These are phyloP conservation scores for Platyura marginata DNA, from an alignment of 1,140 invertebrate species.

Conservation along the genomic window DNA sequence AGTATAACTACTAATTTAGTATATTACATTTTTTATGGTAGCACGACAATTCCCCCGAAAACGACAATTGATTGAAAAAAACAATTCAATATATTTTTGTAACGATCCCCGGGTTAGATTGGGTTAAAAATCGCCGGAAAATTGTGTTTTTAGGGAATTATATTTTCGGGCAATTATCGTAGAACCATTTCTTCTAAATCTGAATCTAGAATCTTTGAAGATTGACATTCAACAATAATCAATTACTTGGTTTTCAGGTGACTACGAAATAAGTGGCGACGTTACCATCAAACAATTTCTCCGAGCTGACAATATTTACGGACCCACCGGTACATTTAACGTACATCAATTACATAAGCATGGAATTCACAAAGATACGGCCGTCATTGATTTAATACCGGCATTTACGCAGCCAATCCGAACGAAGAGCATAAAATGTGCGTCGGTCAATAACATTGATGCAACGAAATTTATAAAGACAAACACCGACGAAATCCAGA, in stretches of 20 bases:
- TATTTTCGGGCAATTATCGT: no score
- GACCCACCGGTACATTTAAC: slow-evolving; percentile 7
- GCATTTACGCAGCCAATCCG: slow-evolving; percentile 20
- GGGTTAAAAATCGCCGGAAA: no score
- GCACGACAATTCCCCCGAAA: no score
- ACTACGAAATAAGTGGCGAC: slow-evolving; percentile 23
- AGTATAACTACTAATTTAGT: no score
- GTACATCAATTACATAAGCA: slow-evolving; percentile 6
- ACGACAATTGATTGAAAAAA: no score
- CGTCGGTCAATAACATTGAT: slow-evolving; percentile 11
- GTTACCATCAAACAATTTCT: slow-evolving; percentile 18
- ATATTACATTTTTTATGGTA: no score
- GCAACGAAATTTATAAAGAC: slow-evolving; percentile 14
- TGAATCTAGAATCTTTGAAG: no score
- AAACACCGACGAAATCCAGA: slow-evolving; percentile 13
- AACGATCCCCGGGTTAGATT: no score
- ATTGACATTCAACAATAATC: no score
- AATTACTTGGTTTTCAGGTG: slow-evolving; percentile 1
- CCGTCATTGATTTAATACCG: slow-evolving; percentile 16
- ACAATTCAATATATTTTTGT: no score
- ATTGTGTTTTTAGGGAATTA: no score
- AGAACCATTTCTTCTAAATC: no score
- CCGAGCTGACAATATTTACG: slow-evolving; percentile 14
- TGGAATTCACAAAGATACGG: slow-evolving; percentile 8
- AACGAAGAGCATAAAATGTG: slow-evolving; percentile 13